Base-by-base conservation (phyloP, 2,888 invertebrate species). In the Eupsilia transversa region DNA sequence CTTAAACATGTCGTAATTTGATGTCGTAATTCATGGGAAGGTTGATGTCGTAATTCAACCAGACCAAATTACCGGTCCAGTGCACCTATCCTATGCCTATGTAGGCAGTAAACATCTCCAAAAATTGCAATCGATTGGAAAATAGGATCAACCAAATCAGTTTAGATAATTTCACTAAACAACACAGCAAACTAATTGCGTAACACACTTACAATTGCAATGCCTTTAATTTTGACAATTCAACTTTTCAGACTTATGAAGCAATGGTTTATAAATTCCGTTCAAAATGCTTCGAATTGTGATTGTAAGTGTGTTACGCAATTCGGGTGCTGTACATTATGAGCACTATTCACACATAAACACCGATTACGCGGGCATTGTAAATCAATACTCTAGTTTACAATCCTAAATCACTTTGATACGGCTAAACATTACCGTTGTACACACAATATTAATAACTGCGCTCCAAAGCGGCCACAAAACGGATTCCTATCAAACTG, bases 401-500 rank as follows among this genome's bases (percentile, higher is more conserved):
- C 56, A 33, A n/a, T 10, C 27, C 65, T 69, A 69, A 72, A 83
- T 80, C 83, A 79, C 38, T 46, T 27, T 67, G 68, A 56, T 65
- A 79, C 35, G 20, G 17, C 60, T 79, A 49, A 79, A 73, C 83
- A 80, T 60, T 30, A 46, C 52, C 38, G 49, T 17, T n/a, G 59
- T n/a, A 61, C 23, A 65, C 60, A 56, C 59, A 70, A 72, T 79
- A 75, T 80, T 79, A 82, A 86, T 78, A 80, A 79, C 72, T n/a
- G 65, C 30, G 63, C 33, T 61, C 27, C 41, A 76, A 67, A 78
- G 57, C 69, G 35, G 60, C 87, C 83, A 23, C 83, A 80, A 35
- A 75, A 78, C 38, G 74, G 63, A 57, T 76, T 74, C 38, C 46
- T 70, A 68, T 86, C 82, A 86, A 82, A 81, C n/a, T 72, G 67